Evolutionary conservation across 2,113 vertebrate genomes (phyloP).

Genomic region (Mystacornis crossleyi): DNA sequence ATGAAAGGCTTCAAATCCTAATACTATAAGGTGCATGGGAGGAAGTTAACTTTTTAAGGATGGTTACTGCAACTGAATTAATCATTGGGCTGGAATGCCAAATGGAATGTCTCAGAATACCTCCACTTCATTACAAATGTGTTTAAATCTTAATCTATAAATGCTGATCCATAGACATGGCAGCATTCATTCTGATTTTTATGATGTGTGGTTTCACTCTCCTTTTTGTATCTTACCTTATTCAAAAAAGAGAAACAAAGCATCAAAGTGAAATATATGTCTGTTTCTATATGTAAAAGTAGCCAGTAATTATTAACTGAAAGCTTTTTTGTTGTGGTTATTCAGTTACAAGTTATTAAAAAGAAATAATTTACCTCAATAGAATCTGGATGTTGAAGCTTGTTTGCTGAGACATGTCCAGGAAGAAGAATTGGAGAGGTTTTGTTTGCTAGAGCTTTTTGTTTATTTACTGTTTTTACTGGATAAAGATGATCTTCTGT

Average conservation of each 20-base stretch:
- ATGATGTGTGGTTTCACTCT: neutral
- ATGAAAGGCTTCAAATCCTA: neutral
- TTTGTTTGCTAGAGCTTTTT: neutral
- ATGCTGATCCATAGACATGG: neutral
- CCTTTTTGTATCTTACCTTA: neutral
- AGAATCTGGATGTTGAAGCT: neutral
- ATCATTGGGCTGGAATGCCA: neutral
- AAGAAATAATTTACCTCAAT: neutral
- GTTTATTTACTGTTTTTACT: constrained; percentile 24
- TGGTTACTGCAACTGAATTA: neutral
- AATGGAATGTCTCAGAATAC: neutral
- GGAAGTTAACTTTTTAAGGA: neutral
- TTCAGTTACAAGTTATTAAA: neutral
- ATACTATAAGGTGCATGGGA: neutral
- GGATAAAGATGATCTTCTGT: neutral
- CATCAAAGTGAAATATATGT: neutral
- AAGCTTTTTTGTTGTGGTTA: neutral
- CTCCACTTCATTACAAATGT: neutral
- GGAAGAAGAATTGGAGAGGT: neutral
- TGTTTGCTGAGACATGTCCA: neutral
- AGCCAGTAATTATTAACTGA: neutral
- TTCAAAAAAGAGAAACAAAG: neutral
- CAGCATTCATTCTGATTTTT: neutral
- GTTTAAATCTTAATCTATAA: neutral
- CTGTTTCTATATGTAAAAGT: neutral